Conservation (phyloP, 2,888 invertebrate genomes). For the Oligia strigilis region DNA sequence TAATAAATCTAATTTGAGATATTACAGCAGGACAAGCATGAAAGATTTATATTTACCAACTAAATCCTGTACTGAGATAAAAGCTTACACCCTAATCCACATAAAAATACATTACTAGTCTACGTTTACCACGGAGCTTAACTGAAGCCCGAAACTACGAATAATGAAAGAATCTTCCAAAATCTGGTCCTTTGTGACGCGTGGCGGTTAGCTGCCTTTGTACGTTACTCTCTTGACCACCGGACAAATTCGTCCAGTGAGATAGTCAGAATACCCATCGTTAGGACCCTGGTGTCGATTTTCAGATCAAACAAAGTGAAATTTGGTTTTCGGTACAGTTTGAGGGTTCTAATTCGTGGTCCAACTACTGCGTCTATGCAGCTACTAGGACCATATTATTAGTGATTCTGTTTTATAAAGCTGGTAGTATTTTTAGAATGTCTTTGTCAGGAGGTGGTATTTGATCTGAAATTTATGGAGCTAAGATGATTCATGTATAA, state of each 20-base stretch:
- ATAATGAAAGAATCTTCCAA: constrained; percentile 37
- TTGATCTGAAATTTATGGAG: background rate
- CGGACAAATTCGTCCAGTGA: constrained; percentile 9
- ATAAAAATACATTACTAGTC: constrained; percentile 35
- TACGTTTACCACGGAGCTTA: constrained; percentile 30
- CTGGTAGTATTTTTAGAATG: background rate
- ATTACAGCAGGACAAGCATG: constrained; percentile 25
- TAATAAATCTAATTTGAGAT: constrained; percentile 15
- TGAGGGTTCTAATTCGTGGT: background rate
- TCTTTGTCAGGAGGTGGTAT: background rate
- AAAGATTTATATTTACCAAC: constrained; percentile 40
- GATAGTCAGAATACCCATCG: constrained; percentile 10
- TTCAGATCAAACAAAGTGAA: constrained; percentile 28
- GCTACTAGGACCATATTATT: background rate
- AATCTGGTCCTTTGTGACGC: constrained; percentile 46
- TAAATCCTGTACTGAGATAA: constrained; percentile 23
- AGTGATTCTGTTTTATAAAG: background rate
- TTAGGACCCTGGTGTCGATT: constrained; percentile 5
- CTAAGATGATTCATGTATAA: background rate
- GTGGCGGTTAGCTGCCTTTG: constrained; percentile 17
- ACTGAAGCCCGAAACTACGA: constrained; percentile 19
- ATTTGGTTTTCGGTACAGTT: constrained; percentile 15
- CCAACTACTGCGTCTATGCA: background rate
- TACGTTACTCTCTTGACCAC: constrained; percentile 25
- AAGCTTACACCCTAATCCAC: constrained; percentile 34